Evolutionary conservation across 1,140 invertebrate species (phyloP), one percentile per base, ranked within the genome.

Genomic region (Liolophura sinensis): DNA sequence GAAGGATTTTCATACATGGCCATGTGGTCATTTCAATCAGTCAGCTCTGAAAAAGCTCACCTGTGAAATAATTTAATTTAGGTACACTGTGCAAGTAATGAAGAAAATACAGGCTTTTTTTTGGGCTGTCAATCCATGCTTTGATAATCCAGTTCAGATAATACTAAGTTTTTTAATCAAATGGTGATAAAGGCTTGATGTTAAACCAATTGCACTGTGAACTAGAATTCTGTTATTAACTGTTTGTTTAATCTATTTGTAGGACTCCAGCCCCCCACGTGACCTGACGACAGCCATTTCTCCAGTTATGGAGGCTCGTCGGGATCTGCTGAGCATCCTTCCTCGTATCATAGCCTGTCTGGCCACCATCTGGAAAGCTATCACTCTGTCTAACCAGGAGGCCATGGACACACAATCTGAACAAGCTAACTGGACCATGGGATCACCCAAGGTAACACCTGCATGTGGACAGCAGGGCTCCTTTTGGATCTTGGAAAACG

Each of bases 261-360:
- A 83, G 82, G 82, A 82, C 52, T 64, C 74, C 0, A 84, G 80
- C 72, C 81, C 81, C 14, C 69, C 72, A 54, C 71, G 77, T 63
- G 82, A 84, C 24, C n/a, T 40, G 7, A 51, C 67, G 15, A 64
- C 67, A 3, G 68, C 69, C 1, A 49, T 76, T 27, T 69, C 71
- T 6, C 82, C 84, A 11, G 70, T 90, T 65, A 77, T 89, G 62
- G 88, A 88, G 40, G 91, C 92, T 0, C 86, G 92, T 58, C 89
- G 90, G 78, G 89, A 89, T 9, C 89, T 95, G 18, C 84, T 95
- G 12, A 91, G 90, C 73, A 91, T 93, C 79, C 86, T 95, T 73
- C 92, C 93, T 0, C 86, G 92, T 67, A 92, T 95, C 75, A 90
- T 95, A 70, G 89, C 91, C 6, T 92, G 91, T 69, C 87, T 94